Conservation (phyloP, 2,888 invertebrate species). For the Dicycla oo region DNA sequence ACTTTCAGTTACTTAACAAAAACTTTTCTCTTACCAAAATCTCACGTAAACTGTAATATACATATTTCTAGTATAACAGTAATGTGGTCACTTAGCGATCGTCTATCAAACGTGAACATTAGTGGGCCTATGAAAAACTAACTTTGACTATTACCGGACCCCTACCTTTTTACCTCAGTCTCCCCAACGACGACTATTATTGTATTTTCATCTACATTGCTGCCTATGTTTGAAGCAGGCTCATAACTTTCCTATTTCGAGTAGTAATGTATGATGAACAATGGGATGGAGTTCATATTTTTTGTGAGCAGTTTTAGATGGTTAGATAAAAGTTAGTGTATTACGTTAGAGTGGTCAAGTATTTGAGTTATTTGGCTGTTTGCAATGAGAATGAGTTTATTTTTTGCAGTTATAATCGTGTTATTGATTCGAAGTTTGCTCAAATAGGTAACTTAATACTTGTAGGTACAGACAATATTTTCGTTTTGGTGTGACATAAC, state of each 20-base stretch:
- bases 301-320: constrained; percentile 26
- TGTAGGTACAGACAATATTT: neutral
- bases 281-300: neutral
- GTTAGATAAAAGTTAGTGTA: constrained; percentile 50
- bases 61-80: constrained; percentile 30
- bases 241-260: neutral
- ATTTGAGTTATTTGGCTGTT: constrained; percentile 63
- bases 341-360: constrained; percentile 55
- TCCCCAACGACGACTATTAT: neutral
- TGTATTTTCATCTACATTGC: constrained; percentile 47
- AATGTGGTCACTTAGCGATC: constrained; percentile 67
- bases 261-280: constrained; percentile 21
- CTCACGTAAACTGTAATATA: constrained; percentile 43
- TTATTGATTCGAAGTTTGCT: constrained; percentile 24
- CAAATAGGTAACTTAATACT: constrained; percentile 21
- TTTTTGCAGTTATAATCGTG: constrained; percentile 44
- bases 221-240: neutral
- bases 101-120: constrained; percentile 75
- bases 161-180: constrained; percentile 34
- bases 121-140: constrained; percentile 76
- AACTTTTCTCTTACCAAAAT: constrained; percentile 53
- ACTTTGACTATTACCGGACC: constrained; percentile 78
- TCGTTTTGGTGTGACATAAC: neutral
- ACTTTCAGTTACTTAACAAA: constrained; percentile 27
- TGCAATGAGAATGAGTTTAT: constrained; percentile 52